phyloP scores from a whole-genome alignment of 2,797 vertebrate genomes.

The Thamnophis elegans region DNA sequence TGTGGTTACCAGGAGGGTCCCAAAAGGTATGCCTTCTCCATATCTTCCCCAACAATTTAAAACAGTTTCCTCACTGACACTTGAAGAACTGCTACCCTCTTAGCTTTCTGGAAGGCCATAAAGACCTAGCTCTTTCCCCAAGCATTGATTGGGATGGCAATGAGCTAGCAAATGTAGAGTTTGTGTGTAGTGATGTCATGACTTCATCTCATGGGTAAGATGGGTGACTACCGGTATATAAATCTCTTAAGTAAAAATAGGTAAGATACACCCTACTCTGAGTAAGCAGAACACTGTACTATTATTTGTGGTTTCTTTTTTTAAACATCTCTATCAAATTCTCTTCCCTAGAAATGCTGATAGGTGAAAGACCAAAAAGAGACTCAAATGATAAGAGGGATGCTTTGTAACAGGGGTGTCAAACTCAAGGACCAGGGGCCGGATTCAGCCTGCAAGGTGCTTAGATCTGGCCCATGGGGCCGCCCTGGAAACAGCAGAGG shows the following conservation, averaged over 20 bases:
- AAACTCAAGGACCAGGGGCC: no score
- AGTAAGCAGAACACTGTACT: neutral
- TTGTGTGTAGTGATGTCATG: neutral
- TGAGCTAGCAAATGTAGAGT: neutral
- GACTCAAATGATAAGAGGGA: neutral
- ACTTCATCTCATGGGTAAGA: neutral
- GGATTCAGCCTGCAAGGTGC: no score
- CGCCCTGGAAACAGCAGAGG: no score
- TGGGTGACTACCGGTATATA: neutral
- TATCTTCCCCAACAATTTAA: neutral
- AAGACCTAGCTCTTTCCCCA: neutral
- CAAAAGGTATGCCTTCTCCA: neutral
- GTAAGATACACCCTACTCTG: neutral
- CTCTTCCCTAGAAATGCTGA: neutral
- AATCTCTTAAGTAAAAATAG: neutral
- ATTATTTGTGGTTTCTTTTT: neutral
- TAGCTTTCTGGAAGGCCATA: neutral
- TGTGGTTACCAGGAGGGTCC: neutral
- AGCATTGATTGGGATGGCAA: neutral
- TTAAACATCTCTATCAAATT: neutral
- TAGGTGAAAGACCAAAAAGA: neutral
- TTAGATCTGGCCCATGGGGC: no score
- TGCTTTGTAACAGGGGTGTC: neutral
- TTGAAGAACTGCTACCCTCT: neutral
- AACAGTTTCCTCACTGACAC: neutral